These are phyloP conservation scores for Julus scanicus DNA, from an alignment of 2,888 invertebrate genomes.

Conservation along the genomic window DNA sequence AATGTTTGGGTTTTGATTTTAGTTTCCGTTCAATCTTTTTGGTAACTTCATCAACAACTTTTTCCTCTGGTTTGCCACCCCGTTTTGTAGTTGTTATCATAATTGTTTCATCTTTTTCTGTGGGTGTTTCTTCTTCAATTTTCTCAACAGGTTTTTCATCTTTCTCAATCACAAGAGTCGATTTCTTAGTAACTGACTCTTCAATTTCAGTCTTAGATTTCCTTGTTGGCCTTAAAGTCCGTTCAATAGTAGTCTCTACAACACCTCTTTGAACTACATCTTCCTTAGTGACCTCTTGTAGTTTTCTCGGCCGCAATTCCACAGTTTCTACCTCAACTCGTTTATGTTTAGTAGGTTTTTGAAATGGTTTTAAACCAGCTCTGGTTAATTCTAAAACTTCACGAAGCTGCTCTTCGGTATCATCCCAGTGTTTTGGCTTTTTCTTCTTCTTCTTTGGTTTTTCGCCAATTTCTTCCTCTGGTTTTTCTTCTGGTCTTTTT, in stretches of 20 bases:
- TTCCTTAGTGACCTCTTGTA: neutral
- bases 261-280: neutral
- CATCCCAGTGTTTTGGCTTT: conserved; percentile 6
- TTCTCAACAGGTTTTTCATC: conserved; percentile 7
- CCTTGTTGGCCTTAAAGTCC: neutral
- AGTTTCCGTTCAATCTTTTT: conserved; percentile 35
- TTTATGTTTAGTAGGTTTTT: conserved; percentile 28
- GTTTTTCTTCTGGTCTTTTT: neutral
- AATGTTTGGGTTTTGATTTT: conserved; percentile 42
- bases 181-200: conserved; percentile 10
- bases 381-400: conserved; percentile 5
- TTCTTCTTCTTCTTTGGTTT: conserved; percentile 43
- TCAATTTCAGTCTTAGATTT: conserved; percentile 37
- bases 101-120: conserved; percentile 14
- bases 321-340: neutral
- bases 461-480: neutral
- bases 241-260: neutral
- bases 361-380: conserved; percentile 16
- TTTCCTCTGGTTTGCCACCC: conserved; percentile 22
- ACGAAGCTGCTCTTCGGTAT: neutral
- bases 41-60: conserved; percentile 46
- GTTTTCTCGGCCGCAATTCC: neutral
- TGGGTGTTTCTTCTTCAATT: neutral
- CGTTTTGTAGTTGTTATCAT: neutral
- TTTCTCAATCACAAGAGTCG: neutral